Base-by-base conservation (phyloP, 2,888 invertebrate species). In the Strigamia maritima region DNA sequence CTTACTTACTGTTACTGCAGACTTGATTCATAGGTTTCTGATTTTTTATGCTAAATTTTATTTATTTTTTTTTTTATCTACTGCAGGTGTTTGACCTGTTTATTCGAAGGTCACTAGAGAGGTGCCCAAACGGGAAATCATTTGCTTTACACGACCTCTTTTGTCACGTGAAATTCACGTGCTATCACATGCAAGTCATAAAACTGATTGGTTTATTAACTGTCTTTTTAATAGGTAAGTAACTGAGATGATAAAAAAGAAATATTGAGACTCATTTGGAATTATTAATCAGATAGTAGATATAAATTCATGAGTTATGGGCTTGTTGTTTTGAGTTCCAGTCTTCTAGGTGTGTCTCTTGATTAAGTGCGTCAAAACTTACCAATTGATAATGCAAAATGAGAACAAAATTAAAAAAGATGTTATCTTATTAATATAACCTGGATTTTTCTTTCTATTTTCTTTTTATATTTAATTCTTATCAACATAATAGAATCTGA, bases 61-160 rank as follows among this genome's bases (percentile, higher is more conserved):
- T 31, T 31, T 31, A 31, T 31, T 31, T 31, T 31, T 31, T 31
- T 31, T 31, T 4, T 4, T 31, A 31, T 7, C 31, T 31, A 65
- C 28, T 28, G 65, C 65, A 65, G 65, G 65, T 65, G 65, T 65
- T 65, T 65, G 65, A 65, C 65, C 65, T 26, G 65, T 26, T 65
- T 65, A 26, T 65, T 14, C 28, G 65, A 65, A 65, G 65, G 65
- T 65, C 65, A 65, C 14, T 24, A 65, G 65, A 8, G 26, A 65
- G 65, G 10, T n/a, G n/a, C 24, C 65, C 10, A 65, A 28, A 65
- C 26, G 65, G 65, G 28, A 28, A 28, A 26, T 28, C 28, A 26
- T 65, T 65, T 65, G 10, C 65, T 65, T 65, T 16, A 12, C 19
- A 3, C 65, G 65, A 65, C 65, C 65, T 65, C 26, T 28, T 65